Evolutionary conservation across 2,888 invertebrate genomes (phyloP), one percentile per base, ranked within the genome.

Genomic region (Parnassius mnemosyne): DNA sequence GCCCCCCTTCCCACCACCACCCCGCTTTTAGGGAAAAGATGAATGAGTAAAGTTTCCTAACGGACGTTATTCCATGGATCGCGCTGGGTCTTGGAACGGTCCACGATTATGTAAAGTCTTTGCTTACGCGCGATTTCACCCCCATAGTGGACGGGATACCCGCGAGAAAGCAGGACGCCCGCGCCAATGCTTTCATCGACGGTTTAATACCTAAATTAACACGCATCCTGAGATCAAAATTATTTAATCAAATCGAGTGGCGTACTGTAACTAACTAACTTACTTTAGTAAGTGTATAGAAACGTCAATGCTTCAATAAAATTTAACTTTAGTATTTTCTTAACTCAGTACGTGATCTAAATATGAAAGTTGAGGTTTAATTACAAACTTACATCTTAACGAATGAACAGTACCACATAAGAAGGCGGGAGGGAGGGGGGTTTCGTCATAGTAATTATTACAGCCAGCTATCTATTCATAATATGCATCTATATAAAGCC

Each of bases 21-120:
- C 86, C 86, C 87, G 77, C 83, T 79, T 84, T 87, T 83, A 81
- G 83, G 86, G 85, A 87, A 90, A 89, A 88, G 89, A 90, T 89
- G 89, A 90, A 89, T 90, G 89, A 85, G 85, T 72, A 85, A 90
- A 89, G 84, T 90, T 90, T 87, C 84, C 85, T 83, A 84, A 84
- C 85, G 84, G 85, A 85, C 87, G 80, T 77, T 81, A 83, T 83
- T 78, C 85, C 87, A 85, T 84, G 84, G 86, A 85, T 86, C 83
- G 83, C 78, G 76, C 76, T 79, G 69, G 78, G 74, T 78, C 83
- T 84, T 71, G 71, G 80, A 80, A 82, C 79, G 76, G 77, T 77
- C 79, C 77, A 79, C 76, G 78, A 84, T 87, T 89, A 87, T 77
- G 82, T 88, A 88, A 87, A 84, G 74, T 34, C 75, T 69, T 71